These are phyloP conservation scores for Augochlora pura DNA, from an alignment of 1,140 invertebrate genomes.

Conservation along the genomic window DNA sequence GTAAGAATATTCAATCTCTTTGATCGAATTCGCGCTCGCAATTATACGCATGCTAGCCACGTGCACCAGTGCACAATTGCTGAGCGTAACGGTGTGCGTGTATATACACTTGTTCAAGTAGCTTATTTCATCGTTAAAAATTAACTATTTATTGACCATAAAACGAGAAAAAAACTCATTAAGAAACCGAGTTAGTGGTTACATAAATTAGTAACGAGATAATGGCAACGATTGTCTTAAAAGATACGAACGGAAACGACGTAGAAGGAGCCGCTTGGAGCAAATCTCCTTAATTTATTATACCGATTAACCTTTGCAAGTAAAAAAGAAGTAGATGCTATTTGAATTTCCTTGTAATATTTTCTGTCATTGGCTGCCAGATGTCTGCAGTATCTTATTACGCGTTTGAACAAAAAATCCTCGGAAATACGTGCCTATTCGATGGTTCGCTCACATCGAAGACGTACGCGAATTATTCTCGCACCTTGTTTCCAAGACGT, in stretches of 20 bases:
- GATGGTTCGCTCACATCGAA: no score
- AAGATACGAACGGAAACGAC: neutral
- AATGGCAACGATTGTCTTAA: neutral
- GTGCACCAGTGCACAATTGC: no score
- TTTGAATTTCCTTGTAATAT: no score
- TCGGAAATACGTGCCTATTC: no score
- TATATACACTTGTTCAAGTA: neutral
- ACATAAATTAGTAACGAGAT: constrained; percentile 6
- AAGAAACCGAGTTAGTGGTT: neutral
- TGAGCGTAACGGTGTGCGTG: no score
- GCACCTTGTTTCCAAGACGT: neutral
- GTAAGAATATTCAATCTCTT: constrained; percentile 81
- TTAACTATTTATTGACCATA: neutral
- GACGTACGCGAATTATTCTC: neutral
- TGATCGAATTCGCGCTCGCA: neutral
- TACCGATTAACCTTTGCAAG: no score
- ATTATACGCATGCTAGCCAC: no score
- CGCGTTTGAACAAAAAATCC: no score
- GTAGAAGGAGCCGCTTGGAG: neutral
- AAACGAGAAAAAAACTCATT: neutral
- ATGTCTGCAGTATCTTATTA: no score
- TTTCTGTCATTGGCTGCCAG: no score
- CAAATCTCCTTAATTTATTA: neutral
- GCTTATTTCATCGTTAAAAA: neutral
- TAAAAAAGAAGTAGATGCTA: no score